Evolutionary conservation across 2,797 vertebrate species (phyloP), one percentile per base, ranked within the genome.

Genomic region (Malacoctenus gilli): DNA sequence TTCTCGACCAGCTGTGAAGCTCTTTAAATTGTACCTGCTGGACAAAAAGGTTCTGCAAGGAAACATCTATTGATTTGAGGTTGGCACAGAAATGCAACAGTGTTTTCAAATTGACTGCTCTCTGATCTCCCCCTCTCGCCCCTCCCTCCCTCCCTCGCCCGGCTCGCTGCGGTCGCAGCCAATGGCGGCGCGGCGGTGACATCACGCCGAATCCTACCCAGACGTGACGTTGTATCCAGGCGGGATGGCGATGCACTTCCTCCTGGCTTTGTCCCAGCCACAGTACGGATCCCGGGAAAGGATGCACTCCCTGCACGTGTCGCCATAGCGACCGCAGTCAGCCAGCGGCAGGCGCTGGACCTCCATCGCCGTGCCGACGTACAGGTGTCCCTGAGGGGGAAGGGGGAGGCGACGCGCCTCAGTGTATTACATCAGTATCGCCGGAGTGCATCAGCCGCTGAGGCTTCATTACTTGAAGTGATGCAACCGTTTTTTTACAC

Each of bases 241-340:
- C 11, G 92, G 87, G 70, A 92, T 82, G 41, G 91, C 40, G 1
- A 89, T 73, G 58, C 93, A 94, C 68, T 56, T 91, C 73, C 85
- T 89, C 55, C 73, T 86, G 54, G 72, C 63, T n/a, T 43, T n/a
- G 44, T 94, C 90, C 91, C 92, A 90, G 14, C 88, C 90, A 40
- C 92, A 94, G 60, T 91, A 92, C 0, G 92, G 91, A 59, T 92
- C 88, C 28, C 90, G 71, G 32, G 90, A 87, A 4, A 92, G 89
- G 41, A 93, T 88, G 80, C 92, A 94, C 56, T 91, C 91, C 41
- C 87, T 76, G 69, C 92, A 94, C 0, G 83, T 92, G 87, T 91
- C 74, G 8, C 91, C 91, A 67, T 94, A 94, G 62, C 89, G 90
- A 75, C 82, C 25, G 9, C 92, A 94, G 77, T 93, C 90, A 16